Evolutionary conservation across 2,888 invertebrate genomes (phyloP).

Genomic region (Mystacides longicornis): DNA sequence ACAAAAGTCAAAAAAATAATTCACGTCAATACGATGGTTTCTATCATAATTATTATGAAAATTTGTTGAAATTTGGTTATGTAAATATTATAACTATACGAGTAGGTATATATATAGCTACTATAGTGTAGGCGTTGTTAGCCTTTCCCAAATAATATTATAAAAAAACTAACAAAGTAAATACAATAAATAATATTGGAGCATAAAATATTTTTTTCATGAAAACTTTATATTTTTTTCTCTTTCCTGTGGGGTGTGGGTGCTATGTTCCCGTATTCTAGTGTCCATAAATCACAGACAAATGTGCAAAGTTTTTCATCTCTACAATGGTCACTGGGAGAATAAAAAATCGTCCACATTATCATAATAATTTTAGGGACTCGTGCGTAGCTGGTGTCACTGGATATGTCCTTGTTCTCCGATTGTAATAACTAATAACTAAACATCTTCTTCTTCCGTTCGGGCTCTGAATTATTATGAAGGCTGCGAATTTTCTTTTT

Average conservation of each 20-base stretch:
- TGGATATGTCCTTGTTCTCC: too few relatives aligned
- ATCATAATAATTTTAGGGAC: slow-evolving; percentile 1
- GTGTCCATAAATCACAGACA: slow-evolving; percentile 3
- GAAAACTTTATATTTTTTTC: neutral
- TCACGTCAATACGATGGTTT: too few relatives aligned
- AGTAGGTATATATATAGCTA: too few relatives aligned
- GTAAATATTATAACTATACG: too few relatives aligned
- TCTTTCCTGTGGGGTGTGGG: neutral
- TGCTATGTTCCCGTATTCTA: neutral
- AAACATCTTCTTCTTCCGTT: too few relatives aligned
- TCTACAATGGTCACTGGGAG: neutral
- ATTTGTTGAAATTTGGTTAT: too few relatives aligned
- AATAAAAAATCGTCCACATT: neutral
- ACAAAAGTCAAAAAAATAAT: too few relatives aligned
- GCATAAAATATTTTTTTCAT: neutral
- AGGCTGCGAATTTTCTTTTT: too few relatives aligned
- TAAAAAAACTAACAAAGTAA: neutral
- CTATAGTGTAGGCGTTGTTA: too few relatives aligned
- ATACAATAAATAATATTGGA: neutral
- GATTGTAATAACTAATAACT: too few relatives aligned
- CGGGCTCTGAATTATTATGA: too few relatives aligned
- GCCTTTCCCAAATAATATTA: neutral
- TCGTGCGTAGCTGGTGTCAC: neutral
- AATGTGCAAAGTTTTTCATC: slow-evolving; percentile 8
- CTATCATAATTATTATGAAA: too few relatives aligned